Evolutionary conservation across 2,113 vertebrate genomes (phyloP).

Genomic region (Corythoichthys haematopterus): DNA sequence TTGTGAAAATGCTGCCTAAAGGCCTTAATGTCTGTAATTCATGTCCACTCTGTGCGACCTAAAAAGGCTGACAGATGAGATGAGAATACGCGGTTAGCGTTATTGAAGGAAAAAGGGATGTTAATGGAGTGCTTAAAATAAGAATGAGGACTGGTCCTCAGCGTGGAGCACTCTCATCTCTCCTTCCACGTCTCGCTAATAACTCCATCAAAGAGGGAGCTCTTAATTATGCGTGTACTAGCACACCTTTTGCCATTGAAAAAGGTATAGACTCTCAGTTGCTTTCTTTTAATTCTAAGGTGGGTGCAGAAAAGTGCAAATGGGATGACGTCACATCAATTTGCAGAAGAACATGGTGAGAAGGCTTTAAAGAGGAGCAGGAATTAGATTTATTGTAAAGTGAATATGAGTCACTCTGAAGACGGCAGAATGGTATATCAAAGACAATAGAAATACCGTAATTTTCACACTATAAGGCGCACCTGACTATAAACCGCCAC

Average conservation of each 20-base stretch:
- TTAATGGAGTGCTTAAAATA: conserved; percentile 73
- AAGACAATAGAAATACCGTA: background rate
- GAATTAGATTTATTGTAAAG: background rate
- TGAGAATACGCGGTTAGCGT: background rate
- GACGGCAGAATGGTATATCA: background rate
- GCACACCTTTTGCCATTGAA: background rate
- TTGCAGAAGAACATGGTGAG: conserved; percentile 28
- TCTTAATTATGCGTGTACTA: conserved; percentile 2
- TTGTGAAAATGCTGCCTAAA: background rate
- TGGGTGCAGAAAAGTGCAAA: background rate
- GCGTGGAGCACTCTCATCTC: conserved; percentile 49
- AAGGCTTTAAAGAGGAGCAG: conserved; percentile 15
- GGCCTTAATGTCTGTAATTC: background rate
- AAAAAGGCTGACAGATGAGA: background rate
- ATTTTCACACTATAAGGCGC: too few species aligned
- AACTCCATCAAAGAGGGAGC: conserved; percentile 25
- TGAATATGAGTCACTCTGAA: conserved; percentile 13
- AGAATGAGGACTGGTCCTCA: conserved; percentile 72
- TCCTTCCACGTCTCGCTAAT: conserved; percentile 34
- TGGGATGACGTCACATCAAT: conserved; percentile 17
- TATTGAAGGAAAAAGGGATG: conserved; percentile 26
- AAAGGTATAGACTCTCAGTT: background rate
- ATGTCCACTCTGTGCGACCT: background rate
- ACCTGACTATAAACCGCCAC: too few species aligned
- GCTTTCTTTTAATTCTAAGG: background rate